Base-by-base conservation (phyloP, 2,888 invertebrate genomes). In the Eudasyphora cyanicolor region DNA sequence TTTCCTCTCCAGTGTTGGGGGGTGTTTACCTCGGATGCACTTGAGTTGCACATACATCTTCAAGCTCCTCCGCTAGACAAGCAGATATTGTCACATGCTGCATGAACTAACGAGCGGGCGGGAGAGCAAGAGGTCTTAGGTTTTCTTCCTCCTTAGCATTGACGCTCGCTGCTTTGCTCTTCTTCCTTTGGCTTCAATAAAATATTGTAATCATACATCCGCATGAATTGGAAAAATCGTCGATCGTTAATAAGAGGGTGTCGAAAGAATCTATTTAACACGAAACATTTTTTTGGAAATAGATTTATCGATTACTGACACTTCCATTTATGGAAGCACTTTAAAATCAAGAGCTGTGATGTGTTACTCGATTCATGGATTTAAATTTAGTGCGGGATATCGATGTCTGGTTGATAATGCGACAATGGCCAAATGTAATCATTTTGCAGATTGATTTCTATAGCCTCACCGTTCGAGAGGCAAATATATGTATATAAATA, bases 21-120 rank as follows among this genome's bases (percentile, higher is more conserved):
- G 24, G 42, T 24, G 3, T 67, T n/a, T n/a, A n/a, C n/a, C n/a
- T n/a, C n/a, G n/a, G 67, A 14, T 67, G 14, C 67, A 42, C 67
- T 42, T 42, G 67, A 67, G 38, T n/a, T n/a, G n/a, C n/a, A n/a
- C n/a, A 24, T 42, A 42, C 42, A 62, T 42, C 38, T 38, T 51
- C 51, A 54, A 62, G 24, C 60, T 71, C 32, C 76, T 60, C 49
- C 60, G 74, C 21, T 51, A 62, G 73, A 38, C 60, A 60, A 24
- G 27, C 14, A 76, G 54, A 42, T 69, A 64, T 76, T 80, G 77
- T 79, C 77, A 79, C 83, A 80, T 83, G 78, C 64, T 57, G 49
- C 45, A 71, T 54, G 32, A n/a, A n/a, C n/a, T n/a, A n/a, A n/a
- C n/a, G n/a, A n/a, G n/a, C n/a, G n/a, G n/a, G n/a, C 12, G 12